Percentiles rank a stretch among this genome's conserved stretches.
phyloP scores from a whole-genome alignment of 1,140 invertebrate genomes.

The Aphidius ervi region DNA sequence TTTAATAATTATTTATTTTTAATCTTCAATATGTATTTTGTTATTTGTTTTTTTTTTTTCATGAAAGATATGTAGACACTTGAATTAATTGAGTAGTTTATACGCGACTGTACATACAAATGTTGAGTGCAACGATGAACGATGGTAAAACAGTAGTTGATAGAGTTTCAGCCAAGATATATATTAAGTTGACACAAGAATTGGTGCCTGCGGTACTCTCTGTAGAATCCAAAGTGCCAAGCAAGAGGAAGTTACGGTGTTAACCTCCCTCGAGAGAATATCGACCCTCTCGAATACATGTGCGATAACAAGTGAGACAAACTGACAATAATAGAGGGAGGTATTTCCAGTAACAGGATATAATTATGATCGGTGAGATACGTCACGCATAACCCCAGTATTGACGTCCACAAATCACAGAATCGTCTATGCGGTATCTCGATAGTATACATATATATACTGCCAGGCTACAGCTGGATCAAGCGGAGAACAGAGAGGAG shows the following conservation, averaged over 20 bases:
- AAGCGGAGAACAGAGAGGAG: too few relatives aligned
- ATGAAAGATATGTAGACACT: too few relatives aligned
- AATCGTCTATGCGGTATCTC: slow-evolving; percentile 41
- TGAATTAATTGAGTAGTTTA: slow-evolving; percentile 5
- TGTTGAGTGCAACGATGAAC: neutral
- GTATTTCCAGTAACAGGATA: slow-evolving; percentile 48
- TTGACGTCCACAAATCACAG: slow-evolving; percentile 54
- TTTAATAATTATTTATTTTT: too few relatives aligned
- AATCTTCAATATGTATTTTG: neutral
- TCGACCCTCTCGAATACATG: neutral
- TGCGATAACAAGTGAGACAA: slow-evolving; percentile 6
- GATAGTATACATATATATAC: slow-evolving; percentile 16
- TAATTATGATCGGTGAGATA: slow-evolving; percentile 57
- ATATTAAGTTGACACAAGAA: neutral
- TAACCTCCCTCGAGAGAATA: slow-evolving; percentile 14
- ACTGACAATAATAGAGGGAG: slow-evolving; percentile 25
- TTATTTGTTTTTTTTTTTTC: neutral
- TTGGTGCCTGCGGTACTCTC: slow-evolving; percentile 16
- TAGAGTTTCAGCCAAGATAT: neutral
- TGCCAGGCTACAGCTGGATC: too few relatives aligned
- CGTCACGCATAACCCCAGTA: slow-evolving; percentile 50
- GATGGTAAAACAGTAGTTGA: slow-evolving; percentile 11
- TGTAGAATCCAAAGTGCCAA: slow-evolving; percentile 18
- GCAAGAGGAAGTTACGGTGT: slow-evolving; percentile 16
- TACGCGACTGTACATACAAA: neutral